phyloP scores from a whole-genome alignment of 2,113 vertebrate species.

The Riparia riparia region DNA sequence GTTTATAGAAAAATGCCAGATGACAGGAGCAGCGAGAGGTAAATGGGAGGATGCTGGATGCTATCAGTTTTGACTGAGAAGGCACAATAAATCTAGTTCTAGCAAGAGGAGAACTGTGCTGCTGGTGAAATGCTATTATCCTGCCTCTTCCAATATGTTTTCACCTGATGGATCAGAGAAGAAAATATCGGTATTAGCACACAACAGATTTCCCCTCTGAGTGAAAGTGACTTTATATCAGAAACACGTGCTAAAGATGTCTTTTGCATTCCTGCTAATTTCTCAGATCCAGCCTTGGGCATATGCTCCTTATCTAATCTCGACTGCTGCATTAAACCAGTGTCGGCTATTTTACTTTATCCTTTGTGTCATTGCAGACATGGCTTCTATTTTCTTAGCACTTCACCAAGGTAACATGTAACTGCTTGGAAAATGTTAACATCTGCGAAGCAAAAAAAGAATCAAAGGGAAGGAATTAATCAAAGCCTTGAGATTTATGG shows the following conservation, averaged over 20 bases:
- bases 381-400: constrained; percentile 57
- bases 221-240: constrained; percentile 19
- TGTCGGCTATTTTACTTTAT: background rate
- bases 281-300: constrained; percentile 25
- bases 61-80: constrained; percentile 16
- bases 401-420: constrained; percentile 48
- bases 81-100: background rate
- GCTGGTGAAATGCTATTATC: constrained; percentile 13
- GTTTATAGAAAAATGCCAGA: constrained; percentile 13
- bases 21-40: background rate
- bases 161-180: constrained; percentile 4
- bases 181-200: background rate
- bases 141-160: constrained; percentile 60
- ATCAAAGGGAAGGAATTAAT: constrained; percentile 40
- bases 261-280: constrained; percentile 12
- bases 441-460: background rate
- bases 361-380: constrained; percentile 31
- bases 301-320: constrained; percentile 42
- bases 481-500: constrained; percentile 55
- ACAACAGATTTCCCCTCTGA: background rate
- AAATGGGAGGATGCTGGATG: background rate
- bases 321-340: background rate
- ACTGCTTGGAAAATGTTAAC: constrained; percentile 61
- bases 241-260: constrained; percentile 53
- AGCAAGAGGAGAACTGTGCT: constrained; percentile 16